These are phyloP conservation scores for Phataginus tricuspis DNA, from an alignment of 2,797 vertebrate species.

Conservation along the genomic window DNA sequence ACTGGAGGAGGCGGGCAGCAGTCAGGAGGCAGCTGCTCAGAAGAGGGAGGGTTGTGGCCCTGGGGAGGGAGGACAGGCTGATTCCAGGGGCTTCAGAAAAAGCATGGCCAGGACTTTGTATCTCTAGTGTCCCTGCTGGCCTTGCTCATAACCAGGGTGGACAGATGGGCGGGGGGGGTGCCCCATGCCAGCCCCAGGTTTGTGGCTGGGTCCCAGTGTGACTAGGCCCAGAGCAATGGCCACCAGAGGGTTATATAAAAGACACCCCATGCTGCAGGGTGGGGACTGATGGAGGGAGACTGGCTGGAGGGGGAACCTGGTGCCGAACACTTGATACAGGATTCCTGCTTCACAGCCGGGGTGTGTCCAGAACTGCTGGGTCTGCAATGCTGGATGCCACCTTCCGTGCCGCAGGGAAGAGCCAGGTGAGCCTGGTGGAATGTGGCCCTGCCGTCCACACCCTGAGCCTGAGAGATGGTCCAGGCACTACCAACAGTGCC, in stretches of 20 bases:
- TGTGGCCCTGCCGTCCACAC: neutral
- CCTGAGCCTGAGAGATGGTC: neutral
- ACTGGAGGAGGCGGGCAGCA: neutral
- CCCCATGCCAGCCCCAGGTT: neutral
- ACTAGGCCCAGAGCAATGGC: neutral
- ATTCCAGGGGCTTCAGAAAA: neutral
- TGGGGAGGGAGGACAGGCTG: neutral
- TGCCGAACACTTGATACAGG: neutral
- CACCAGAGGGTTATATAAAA: fast-evolving
- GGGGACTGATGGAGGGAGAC: neutral
- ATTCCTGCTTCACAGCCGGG: neutral
- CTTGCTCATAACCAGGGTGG: fast-evolving
- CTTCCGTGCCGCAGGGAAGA: neutral
- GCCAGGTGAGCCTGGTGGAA: neutral
- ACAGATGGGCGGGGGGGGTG: neutral
- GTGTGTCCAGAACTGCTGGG: neutral
- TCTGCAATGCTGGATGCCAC: fast-evolving
- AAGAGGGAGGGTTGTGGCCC: neutral
- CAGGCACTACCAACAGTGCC: neutral
- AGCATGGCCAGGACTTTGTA: neutral
- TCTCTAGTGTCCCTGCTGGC: neutral
- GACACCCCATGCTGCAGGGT: no score
- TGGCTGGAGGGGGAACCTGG: fast-evolving
- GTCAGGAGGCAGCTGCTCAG: neutral
- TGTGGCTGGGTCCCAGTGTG: neutral